Conservation (phyloP, 2,113 vertebrate genomes). For the Cervus canadensis region DNA sequence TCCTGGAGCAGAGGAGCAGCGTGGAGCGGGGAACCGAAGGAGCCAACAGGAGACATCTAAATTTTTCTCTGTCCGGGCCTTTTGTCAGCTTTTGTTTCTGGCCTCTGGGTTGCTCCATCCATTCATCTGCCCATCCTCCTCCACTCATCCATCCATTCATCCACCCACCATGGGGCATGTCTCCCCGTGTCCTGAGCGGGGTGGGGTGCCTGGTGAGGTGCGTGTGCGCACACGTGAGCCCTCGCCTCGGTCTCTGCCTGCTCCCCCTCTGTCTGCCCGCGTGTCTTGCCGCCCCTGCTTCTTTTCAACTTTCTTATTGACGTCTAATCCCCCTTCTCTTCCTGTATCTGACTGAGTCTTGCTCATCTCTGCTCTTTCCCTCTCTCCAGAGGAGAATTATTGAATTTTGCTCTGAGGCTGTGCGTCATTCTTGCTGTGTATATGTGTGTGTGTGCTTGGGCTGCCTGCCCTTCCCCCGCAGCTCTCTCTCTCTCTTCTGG, state of each 20-base stretch:
- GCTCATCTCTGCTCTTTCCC: slow-evolving; percentile 21
- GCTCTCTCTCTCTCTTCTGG: background rate
- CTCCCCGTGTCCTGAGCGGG: background rate
- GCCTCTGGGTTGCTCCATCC: background rate
- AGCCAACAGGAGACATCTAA: background rate
- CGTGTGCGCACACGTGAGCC: accelerated
- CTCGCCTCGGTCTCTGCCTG: background rate
- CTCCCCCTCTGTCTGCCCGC: background rate
- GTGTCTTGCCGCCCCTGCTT: background rate
- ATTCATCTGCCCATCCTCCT: background rate
- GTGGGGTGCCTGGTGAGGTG: background rate
- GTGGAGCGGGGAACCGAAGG: background rate
- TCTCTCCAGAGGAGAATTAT: slow-evolving; percentile 57
- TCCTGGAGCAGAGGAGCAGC: background rate
- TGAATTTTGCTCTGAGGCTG: slow-evolving; percentile 56
- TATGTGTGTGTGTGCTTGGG: background rate
- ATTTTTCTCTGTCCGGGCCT: background rate
- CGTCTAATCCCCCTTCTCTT: background rate
- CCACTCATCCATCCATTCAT: background rate
- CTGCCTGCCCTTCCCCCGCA: background rate
- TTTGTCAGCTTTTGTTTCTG: background rate
- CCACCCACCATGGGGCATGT: background rate
- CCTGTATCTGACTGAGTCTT: slow-evolving; percentile 14
- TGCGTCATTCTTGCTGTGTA: slow-evolving; percentile 25
- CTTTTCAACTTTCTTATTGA: background rate